These are phyloP conservation scores for Crocuta crocuta DNA, from an alignment of 2,113 vertebrate genomes.

Conservation along the genomic window DNA sequence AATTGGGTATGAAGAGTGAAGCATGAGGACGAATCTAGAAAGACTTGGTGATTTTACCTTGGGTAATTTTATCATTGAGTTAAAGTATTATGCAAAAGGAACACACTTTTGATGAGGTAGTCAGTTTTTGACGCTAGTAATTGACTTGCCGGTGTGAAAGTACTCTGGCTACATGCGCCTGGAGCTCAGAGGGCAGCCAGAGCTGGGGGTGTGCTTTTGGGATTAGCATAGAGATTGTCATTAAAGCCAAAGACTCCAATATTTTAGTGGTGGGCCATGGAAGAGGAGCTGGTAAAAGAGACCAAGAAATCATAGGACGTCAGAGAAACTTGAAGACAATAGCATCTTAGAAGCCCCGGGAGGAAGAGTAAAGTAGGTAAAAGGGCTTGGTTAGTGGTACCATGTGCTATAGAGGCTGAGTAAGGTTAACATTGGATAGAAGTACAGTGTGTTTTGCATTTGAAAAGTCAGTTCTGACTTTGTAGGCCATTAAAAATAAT, in stretches of 20 bases:
- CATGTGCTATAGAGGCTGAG: neutral
- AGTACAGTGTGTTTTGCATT: neutral
- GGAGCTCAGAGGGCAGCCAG: no score
- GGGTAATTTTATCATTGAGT: neutral
- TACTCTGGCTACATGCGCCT: neutral
- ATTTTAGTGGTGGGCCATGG: neutral
- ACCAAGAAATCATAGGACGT: neutral
- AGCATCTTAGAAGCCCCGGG: neutral
- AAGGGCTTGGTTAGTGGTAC: neutral
- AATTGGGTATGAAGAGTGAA: neutral
- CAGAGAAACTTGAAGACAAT: neutral
- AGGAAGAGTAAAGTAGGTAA: neutral
- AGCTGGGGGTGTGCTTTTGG: neutral
- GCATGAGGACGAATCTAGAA: neutral
- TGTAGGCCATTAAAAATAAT: constrained; percentile 17
- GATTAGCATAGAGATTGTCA: neutral
- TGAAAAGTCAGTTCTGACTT: neutral
- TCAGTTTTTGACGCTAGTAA: neutral
- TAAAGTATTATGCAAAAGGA: neutral
- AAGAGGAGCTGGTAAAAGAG: neutral
- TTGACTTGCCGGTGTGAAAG: neutral
- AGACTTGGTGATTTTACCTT: neutral
- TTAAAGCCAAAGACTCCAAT: neutral
- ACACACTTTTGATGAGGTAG: neutral
- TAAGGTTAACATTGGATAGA: neutral